phyloP scores from a whole-genome alignment of 2,797 vertebrate genomes.

The Paguma larvata region DNA sequence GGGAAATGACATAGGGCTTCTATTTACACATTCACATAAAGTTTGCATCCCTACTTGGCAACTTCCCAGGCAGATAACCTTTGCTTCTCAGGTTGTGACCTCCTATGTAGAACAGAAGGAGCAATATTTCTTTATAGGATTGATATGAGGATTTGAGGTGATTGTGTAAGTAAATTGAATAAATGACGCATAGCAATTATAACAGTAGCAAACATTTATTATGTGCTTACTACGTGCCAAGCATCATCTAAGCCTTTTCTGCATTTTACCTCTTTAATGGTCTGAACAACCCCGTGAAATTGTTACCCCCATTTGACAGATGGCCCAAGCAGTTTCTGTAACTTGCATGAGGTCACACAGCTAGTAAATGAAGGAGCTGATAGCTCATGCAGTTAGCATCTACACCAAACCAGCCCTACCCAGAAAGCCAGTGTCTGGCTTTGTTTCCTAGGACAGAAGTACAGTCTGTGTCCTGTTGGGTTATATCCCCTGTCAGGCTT shows the following conservation, averaged over 20 bases:
- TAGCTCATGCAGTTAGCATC: background rate
- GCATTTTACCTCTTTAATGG: background rate
- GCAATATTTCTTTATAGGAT: constrained; percentile 8
- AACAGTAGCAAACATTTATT: background rate
- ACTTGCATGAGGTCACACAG: background rate
- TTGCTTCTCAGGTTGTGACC: background rate
- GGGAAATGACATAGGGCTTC: background rate
- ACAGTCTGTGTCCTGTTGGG: background rate
- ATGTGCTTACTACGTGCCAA: background rate
- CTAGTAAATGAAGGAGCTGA: background rate
- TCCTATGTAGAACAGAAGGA: background rate
- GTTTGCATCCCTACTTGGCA: background rate
- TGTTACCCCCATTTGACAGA: background rate
- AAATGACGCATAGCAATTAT: background rate
- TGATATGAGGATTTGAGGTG: background rate
- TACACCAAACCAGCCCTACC: background rate
- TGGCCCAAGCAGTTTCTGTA: background rate
- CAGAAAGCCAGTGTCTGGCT: background rate
- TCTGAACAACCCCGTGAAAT: background rate
- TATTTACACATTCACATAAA: background rate
- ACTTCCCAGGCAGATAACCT: background rate
- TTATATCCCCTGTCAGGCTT: background rate
- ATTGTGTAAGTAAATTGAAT: background rate
- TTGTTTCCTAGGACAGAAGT: background rate
- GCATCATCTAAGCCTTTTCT: background rate